These are phyloP conservation scores for Agrotis clavis DNA, from an alignment of 2,888 invertebrate genomes.

Conservation along the genomic window DNA sequence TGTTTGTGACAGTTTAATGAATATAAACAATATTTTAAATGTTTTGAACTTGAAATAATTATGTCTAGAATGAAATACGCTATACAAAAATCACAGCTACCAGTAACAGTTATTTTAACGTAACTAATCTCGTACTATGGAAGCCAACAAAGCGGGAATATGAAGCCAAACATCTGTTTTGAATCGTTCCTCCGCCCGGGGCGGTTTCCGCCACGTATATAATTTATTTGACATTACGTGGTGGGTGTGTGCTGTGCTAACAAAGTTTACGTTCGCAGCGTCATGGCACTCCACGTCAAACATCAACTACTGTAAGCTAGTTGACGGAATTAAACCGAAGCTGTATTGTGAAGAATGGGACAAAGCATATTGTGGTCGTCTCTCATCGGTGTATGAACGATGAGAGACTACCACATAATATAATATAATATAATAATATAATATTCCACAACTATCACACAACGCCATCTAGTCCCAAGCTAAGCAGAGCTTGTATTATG, in stretches of 20 bases:
- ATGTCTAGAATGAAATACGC: not conserved
- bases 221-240: conserved; percentile 49
- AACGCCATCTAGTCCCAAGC: no score
- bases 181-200: conserved; percentile 26
- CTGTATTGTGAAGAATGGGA: not conserved
- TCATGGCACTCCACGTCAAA: conserved; percentile 38
- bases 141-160: conserved; percentile 33
- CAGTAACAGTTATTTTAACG: conserved; percentile 8
- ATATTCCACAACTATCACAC: no score
- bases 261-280: conserved; percentile 31
- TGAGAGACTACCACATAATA: no score
- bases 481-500: no score
- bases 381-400: not conserved
- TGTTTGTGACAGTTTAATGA: conserved; percentile 32
- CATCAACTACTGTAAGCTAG: conserved; percentile 21
- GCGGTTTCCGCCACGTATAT: conserved; percentile 24
- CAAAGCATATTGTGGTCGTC: not conserved
- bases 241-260: conserved; percentile 56
- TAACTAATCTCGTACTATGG: conserved; percentile 38
- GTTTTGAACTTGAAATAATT: conserved; percentile 14
- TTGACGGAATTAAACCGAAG: conserved; percentile 6
- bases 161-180: conserved; percentile 55
- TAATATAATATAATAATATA: no score
- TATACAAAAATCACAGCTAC: conserved; percentile 22
- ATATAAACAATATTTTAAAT: conserved; percentile 11